These are phyloP conservation scores for Elaphurus davidianus DNA, from an alignment of 2,113 vertebrate genomes.

Conservation along the genomic window DNA sequence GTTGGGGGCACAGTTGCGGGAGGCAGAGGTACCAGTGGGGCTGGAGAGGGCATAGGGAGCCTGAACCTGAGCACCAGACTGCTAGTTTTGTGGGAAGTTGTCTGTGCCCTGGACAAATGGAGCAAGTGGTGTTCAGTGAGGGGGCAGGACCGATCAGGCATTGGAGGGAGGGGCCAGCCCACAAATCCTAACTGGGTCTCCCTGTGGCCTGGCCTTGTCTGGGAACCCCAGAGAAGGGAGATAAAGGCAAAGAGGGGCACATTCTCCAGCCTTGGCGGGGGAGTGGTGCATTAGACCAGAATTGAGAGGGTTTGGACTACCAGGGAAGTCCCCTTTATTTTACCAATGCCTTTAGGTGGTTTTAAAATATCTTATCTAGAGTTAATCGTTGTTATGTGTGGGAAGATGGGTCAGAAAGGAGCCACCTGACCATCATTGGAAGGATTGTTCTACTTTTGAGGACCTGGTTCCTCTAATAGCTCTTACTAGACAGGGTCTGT, in stretches of 20 bases:
- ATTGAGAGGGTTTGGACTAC: background rate
- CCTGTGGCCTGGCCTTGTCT: background rate
- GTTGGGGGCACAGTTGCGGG: background rate
- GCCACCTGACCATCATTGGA: background rate
- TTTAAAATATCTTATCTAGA: background rate
- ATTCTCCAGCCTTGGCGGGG: background rate
- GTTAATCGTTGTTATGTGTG: background rate
- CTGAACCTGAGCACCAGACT: background rate
- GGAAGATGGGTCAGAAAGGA: background rate
- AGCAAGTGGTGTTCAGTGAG: background rate
- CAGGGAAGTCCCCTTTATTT: background rate
- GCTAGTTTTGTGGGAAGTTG: background rate
- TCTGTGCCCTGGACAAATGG: background rate
- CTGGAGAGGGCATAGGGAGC: background rate
- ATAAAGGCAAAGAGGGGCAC: accelerated
- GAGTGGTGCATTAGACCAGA: background rate
- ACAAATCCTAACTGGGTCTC: background rate
- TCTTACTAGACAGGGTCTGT: background rate
- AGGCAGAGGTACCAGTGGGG: background rate
- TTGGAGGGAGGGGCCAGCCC: background rate
- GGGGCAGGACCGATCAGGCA: background rate
- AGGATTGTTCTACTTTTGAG: background rate
- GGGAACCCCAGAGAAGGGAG: background rate
- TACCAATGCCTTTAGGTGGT: background rate
- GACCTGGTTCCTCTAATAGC: background rate